Conservation (phyloP, 2,113 vertebrate genomes). For the Athene noctua region DNA sequence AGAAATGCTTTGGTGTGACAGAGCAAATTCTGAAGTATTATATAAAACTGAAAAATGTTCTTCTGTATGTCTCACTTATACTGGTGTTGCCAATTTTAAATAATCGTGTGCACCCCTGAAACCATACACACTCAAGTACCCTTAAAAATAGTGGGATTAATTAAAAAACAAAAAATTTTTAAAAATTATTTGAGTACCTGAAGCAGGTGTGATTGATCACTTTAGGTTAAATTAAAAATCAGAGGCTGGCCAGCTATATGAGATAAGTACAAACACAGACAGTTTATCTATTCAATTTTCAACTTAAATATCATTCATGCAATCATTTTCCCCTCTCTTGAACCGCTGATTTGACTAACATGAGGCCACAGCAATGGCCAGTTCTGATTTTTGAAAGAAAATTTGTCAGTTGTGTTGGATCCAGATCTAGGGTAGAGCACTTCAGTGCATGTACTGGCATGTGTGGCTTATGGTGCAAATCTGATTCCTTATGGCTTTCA, state of each 20-base stretch:
- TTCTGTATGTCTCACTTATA: neutral
- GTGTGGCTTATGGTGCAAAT: neutral
- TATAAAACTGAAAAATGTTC: neutral
- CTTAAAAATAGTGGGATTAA: neutral
- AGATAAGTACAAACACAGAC: neutral
- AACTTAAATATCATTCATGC: rapidly evolving
- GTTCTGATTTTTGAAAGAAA: neutral
- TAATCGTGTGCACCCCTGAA: neutral
- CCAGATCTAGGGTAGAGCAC: neutral
- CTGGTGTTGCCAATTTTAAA: neutral
- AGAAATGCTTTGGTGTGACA: rapidly evolving
- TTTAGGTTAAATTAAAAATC: neutral
- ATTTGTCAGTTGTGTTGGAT: rapidly evolving
- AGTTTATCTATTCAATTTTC: neutral
- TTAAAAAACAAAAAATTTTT: neutral
- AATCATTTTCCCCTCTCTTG: neutral
- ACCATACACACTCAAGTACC: rapidly evolving
- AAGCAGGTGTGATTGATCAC: neutral
- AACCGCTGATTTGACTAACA: neutral
- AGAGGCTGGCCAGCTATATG: neutral
- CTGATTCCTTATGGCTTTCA: neutral
- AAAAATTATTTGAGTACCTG: neutral
- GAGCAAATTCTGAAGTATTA: neutral
- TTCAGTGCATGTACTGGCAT: neutral
- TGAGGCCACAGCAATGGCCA: rapidly evolving